Evolutionary conservation across 2,888 invertebrate genomes (phyloP).

Genomic region (Zygothrica quintamaculata): DNA sequence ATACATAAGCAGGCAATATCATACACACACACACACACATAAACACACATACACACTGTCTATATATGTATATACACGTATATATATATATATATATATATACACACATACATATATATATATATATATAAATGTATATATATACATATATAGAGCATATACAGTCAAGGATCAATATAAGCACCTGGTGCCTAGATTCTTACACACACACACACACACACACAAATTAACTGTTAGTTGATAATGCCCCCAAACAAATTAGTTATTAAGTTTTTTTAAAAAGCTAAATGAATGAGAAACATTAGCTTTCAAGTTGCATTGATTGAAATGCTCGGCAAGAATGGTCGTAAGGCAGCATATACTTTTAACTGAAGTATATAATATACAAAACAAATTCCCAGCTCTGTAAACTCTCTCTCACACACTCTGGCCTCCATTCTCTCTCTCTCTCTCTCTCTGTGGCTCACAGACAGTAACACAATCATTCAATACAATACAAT

Average conservation of each 20-base stretch:
- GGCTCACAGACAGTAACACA: not conserved
- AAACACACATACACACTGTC: too few relatives aligned
- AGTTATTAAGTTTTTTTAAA: constrained; percentile 54
- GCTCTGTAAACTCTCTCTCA: too few relatives aligned
- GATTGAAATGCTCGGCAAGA: constrained; percentile 52
- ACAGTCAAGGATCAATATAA: too few relatives aligned
- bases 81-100: too few relatives aligned
- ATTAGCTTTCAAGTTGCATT: constrained; percentile 44
- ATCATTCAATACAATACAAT: not conserved
- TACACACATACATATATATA: too few relatives aligned
- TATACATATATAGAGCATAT: too few relatives aligned
- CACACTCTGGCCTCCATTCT: not conserved
- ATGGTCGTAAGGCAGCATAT: constrained; percentile 48
- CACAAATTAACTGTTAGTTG: too few relatives aligned
- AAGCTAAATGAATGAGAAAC: constrained; percentile 31
- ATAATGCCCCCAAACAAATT: constrained; percentile 52
- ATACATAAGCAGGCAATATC: constrained; percentile 21
- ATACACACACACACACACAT: too few relatives aligned
- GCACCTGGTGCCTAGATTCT: constrained; percentile 37
- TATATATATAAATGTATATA: too few relatives aligned
- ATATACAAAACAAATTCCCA: not conserved
- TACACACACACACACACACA: too few relatives aligned
- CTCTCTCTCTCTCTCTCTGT: not conserved
- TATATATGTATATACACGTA: too few relatives aligned
- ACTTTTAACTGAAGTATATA: constrained; percentile 42